Base-by-base conservation (phyloP, 2,113 vertebrate genomes). In the Romanogobio albipinnatus region DNA sequence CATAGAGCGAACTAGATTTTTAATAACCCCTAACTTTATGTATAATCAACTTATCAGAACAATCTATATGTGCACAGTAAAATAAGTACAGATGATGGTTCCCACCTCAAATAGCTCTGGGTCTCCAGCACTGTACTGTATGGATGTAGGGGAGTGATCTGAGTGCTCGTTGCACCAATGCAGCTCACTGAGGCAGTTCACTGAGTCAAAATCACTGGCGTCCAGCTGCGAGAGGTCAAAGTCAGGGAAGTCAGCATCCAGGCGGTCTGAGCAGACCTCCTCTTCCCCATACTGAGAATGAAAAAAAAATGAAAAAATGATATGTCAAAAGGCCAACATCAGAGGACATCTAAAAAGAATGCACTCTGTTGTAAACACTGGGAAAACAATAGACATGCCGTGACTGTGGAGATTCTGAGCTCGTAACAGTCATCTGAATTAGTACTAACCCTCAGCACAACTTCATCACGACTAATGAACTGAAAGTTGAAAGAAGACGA, bases 171-270 rank as follows among this genome's bases (percentile, higher is more conserved):
- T 95, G 64, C 95, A 96, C 98, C 98, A 99, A 88, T 95, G 97
- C 85, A 98, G 94, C 93, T 98, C 98, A 24, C 93, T 94, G 84
- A 99, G 97, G 93, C 97, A 97, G 93, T 95, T 91, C 86, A 96
- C 95, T 0, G 97, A 96, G 94, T 99, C 98, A 2, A 99, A 97
- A 94, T 99, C 98, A 0, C 95, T 93, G 90, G 96, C 91, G 51
- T 99, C 98, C 96, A 99, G 94, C 95, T 98, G 98, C 83, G 97
- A 99, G 66, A 99, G 95, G 94, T 99, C 98, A 15, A 99, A 97
- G 95, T 99, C 98, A 0, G 97, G 95, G 90, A 99, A 98, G 90
- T 99, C 97, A 0, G 96, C 94, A 79, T 97, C 98, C 90, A 99
- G 93, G 29, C 96, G 97, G 91, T 98, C 98, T 83, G 97, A 97